Percentiles rank a stretch among this genome's conserved stretches.
These are phyloP conservation scores for Saccostrea glomerata DNA, from an alignment of 1,140 invertebrate genomes.

Conservation along the genomic window DNA sequence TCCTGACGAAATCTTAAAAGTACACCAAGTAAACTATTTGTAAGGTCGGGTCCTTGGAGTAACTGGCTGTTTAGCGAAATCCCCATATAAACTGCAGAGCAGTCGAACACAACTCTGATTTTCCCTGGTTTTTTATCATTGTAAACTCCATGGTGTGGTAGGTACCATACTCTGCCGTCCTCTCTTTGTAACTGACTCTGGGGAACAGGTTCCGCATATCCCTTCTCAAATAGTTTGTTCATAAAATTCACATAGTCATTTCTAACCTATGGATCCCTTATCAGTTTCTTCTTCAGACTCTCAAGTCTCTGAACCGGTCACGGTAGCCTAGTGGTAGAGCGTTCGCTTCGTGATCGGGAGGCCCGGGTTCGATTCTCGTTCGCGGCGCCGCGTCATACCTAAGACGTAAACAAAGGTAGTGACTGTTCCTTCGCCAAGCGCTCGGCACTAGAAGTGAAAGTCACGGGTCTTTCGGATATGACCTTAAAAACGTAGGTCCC, in stretches of 20 bases:
- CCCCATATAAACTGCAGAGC: constrained; percentile 52
- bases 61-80: constrained; percentile 38
- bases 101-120: constrained; percentile 62
- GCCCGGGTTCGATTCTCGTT: no score
- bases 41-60: constrained; percentile 11
- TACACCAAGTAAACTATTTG: no score
- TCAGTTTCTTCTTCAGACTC: constrained; percentile 41
- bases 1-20: neutral
- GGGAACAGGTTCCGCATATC: constrained; percentile 52
- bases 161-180: constrained; percentile 58
- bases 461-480: no score
- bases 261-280: constrained; percentile 45
- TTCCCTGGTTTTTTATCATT: constrained; percentile 56
- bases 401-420: no score
- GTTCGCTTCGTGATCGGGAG: no score
- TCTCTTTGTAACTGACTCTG: neutral
- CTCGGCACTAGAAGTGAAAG: no score
- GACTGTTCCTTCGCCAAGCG: no score
- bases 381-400: no score
- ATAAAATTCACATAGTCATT: constrained; percentile 45
- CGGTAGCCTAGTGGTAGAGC: no score
- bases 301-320: no score
- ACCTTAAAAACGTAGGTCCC: no score
- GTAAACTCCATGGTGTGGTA: constrained; percentile 62
- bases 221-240: constrained; percentile 43